Percentiles rank a stretch among this genome's conserved stretches.
Evolutionary conservation across 2,888 invertebrate genomes (phyloP).

Genomic region (Tinea trinotella): DNA sequence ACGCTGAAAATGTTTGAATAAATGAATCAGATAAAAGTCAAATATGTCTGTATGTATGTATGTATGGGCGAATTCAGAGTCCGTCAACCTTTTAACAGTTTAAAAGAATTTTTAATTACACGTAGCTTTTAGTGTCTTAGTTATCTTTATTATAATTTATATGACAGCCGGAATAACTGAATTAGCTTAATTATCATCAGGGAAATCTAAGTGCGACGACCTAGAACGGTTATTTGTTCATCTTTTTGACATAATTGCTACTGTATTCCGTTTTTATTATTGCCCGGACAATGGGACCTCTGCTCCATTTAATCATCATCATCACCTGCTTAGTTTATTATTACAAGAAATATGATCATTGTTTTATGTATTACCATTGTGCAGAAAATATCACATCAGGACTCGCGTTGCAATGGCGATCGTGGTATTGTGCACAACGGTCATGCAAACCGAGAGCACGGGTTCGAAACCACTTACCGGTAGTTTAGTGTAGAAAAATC

Average conservation of each 20-base stretch:
- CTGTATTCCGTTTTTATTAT: neutral
- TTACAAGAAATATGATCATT: too few species aligned
- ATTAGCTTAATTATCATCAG: conserved; percentile 10
- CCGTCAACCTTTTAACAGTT: conserved; percentile 3
- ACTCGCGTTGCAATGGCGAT: too few species aligned
- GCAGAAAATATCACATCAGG: too few species aligned
- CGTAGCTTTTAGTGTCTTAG: neutral
- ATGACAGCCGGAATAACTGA: neutral
- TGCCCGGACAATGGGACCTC: too few species aligned
- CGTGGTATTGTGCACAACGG: too few species aligned
- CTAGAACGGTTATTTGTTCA: neutral
- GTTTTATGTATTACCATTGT: too few species aligned
- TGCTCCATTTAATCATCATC: too few species aligned
- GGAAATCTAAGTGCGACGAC: conserved; percentile 8
- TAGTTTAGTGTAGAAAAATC: too few species aligned
- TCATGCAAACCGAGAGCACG: too few species aligned
- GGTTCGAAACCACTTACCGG: too few species aligned
- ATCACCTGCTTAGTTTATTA: too few species aligned
- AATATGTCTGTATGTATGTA: neutral
- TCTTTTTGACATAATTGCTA: conserved; percentile 2
- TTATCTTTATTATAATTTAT: conserved; percentile 15
- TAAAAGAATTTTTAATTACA: conserved; percentile 10
- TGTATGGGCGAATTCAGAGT: neutral
- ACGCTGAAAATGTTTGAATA: neutral
- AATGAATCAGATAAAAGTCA: neutral